Conservation (phyloP, 2,797 vertebrate genomes). For the Mus minutoides region DNA sequence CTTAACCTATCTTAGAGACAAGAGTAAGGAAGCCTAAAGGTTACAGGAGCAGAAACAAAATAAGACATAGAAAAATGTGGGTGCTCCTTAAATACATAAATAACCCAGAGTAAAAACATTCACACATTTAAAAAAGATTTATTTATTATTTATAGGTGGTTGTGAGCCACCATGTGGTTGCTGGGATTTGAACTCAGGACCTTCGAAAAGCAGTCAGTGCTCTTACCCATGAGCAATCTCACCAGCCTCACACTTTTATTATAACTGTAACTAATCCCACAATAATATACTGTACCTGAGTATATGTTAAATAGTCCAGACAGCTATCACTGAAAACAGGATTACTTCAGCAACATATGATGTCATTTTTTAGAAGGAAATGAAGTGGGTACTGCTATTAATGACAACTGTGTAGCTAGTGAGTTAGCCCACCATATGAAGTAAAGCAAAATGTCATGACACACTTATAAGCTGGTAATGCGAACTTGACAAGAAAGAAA, state of each 20-base stretch:
- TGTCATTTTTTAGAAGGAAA: background rate
- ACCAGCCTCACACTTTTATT: background rate
- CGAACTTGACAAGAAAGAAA: background rate
- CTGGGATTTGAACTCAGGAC: too few species aligned
- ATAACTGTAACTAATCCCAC: background rate
- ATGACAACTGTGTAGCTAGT: background rate
- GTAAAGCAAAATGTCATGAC: background rate
- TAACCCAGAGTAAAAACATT: background rate
- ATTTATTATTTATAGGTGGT: too few species aligned
- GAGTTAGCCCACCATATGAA: background rate
- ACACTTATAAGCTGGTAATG: background rate
- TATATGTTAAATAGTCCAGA: background rate
- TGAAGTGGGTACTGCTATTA: background rate
- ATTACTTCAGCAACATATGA: background rate
- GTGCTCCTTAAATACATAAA: background rate
- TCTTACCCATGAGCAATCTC: too few species aligned
- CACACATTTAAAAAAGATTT: background rate
- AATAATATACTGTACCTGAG: rapidly evolving
- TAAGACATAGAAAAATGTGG: background rate
- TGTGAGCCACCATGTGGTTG: too few species aligned
- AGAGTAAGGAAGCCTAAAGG: background rate
- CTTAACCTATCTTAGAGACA: background rate
- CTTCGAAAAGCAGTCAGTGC: too few species aligned
- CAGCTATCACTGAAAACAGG: background rate
- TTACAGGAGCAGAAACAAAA: background rate